Base-by-base conservation (phyloP, 2,797 vertebrate genomes). In the Onychomys leucogaster region DNA sequence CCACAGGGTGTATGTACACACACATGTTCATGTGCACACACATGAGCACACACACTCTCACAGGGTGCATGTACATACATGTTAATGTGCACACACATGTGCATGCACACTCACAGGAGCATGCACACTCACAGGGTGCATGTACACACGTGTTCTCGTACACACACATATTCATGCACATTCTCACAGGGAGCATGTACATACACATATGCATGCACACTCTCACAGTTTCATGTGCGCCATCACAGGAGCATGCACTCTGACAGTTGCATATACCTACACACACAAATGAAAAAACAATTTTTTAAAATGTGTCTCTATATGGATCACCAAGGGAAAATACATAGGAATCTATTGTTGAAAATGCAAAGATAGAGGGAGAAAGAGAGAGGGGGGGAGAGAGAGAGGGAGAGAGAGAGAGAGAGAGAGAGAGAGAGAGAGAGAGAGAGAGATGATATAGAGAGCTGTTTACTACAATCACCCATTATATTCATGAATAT, bases 1-100 rank as follows among this genome's bases (percentile, higher is more conserved):
- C 29, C 17, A 71, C 17, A 37, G 8, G n/a, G 12, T 0, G 3
- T 1, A 5, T 10, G 9, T n/a, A 69, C 34, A 21, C n/a, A 16
- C 67, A 69, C 16, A 17, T 34, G 67, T 3, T 16, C 34, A 69
- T 19, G 7, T 34, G n/a, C 7, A 69, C 67, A 17, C 67, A 69
- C 67, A 67, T 13, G 4, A 2, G 13, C 13, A 67, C 34, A 13
- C 63, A 67, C 12, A 63, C 9, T 29, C 27, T 29, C 61, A 63
- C 25, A 63, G 61, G 32, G 3, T 3, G 7, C 14, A 32, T 14
- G 21, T 19, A 52, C 46, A 52, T 1, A 34, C 75, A 46, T 13
- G 6, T 8, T 6, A 8, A 73, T 23, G 7, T 5, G 23, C 7
- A 52, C 61, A n/a, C 32, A 67, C 29, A 67, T 13, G 65, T 2